phyloP scores from a whole-genome alignment of 2,113 vertebrate genomes.

The Gobiocypris rarus region DNA sequence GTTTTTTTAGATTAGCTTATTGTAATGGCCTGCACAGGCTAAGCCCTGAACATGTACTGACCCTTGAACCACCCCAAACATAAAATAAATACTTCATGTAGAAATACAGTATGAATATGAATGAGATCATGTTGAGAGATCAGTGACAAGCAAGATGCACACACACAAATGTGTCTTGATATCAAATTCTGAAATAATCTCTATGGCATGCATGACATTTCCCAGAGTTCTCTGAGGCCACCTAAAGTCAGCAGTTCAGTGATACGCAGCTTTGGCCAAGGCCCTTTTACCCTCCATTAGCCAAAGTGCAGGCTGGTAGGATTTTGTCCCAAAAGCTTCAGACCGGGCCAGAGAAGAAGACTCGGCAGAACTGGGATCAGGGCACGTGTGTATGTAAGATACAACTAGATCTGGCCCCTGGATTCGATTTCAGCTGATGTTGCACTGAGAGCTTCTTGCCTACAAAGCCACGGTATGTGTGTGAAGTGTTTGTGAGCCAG shows the following conservation, averaged over 20 bases:
- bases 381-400: conserved; percentile 73
- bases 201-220: conserved; percentile 34
- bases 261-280: conserved; percentile 35
- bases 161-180: conserved; percentile 8
- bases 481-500: conserved; percentile 37
- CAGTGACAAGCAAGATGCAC: conserved; percentile 34
- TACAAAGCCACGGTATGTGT: conserved; percentile 45
- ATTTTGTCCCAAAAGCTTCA: conserved; percentile 62
- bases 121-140: not conserved
- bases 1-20: not conserved
- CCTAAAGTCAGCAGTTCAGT: conserved; percentile 48
- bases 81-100: not conserved
- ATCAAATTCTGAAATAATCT: conserved; percentile 20
- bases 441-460: conserved; percentile 68
- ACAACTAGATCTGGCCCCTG: conserved; percentile 70
- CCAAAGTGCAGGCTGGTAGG: conserved; percentile 54
- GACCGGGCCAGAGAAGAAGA: conserved; percentile 65
- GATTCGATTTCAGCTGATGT: conserved; percentile 80
- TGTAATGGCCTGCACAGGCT: not conserved
- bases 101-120: not conserved
- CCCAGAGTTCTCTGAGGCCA: conserved; percentile 34
- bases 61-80: not conserved
- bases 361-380: conserved; percentile 73
- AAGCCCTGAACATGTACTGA: not conserved
- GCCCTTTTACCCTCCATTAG: conserved; percentile 62